Evolutionary conservation across 2,797 vertebrate species (phyloP).

Genomic region (Siniperca obscura): DNA sequence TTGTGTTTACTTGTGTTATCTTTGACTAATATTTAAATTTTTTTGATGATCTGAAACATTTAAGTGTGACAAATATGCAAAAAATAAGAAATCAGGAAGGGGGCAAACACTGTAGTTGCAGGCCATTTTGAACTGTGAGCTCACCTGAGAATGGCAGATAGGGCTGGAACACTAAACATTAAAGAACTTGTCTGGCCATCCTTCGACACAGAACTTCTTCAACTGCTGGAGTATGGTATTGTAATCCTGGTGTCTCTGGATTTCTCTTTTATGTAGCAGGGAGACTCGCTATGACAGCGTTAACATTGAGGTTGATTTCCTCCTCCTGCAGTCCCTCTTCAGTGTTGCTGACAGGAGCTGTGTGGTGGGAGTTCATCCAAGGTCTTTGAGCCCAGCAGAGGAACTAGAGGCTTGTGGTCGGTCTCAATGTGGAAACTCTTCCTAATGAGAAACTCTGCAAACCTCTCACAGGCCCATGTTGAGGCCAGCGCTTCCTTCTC

Average conservation of each 20-base stretch:
- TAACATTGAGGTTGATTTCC: slow-evolving; percentile 28
- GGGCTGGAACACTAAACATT: background rate
- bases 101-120: background rate
- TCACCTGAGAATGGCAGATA: slow-evolving; percentile 37
- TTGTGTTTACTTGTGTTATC: no score
- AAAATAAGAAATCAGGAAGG: no score
- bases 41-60: no score
- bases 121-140: slow-evolving; percentile 22
- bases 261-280: slow-evolving; percentile 30
- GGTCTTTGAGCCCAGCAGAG: slow-evolving; percentile 14
- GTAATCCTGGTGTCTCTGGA: slow-evolving; percentile 24
- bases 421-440: slow-evolving; percentile 28
- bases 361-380: slow-evolving; percentile 30
- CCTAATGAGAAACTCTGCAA: slow-evolving; percentile 12
- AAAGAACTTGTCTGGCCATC: slow-evolving; percentile 16
- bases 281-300: background rate
- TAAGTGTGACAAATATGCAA: no score
- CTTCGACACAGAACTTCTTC: slow-evolving; percentile 11
- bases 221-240: background rate
- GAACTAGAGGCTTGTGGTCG: slow-evolving; percentile 32
- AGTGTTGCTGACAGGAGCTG: background rate
- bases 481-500: slow-evolving; percentile 22
- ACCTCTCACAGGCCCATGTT: slow-evolving; percentile 40
- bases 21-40: no score
- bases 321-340: background rate